These are phyloP conservation scores for Grammomys surdaster DNA, from an alignment of 2,113 vertebrate species.

Conservation along the genomic window DNA sequence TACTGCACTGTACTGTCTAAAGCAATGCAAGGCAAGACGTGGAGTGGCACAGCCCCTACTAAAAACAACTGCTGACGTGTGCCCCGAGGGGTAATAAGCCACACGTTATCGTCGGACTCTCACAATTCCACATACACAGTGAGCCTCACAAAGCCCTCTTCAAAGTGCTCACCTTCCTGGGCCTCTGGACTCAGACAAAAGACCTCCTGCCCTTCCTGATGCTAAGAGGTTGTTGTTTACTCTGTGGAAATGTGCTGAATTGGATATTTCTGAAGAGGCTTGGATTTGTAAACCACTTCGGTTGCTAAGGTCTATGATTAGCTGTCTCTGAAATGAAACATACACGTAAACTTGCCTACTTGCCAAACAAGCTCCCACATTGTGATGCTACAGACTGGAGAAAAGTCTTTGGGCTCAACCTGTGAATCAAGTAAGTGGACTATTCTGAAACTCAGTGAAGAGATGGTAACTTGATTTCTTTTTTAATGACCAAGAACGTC, in stretches of 20 bases:
- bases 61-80: not conserved
- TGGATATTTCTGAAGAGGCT: constrained; percentile 7
- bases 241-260: not conserved
- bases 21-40: not conserved
- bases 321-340: constrained; percentile 18
- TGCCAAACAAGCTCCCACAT: not conserved
- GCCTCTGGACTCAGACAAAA: not conserved
- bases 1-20: not conserved
- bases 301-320: constrained; percentile 7
- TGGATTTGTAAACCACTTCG: not conserved
- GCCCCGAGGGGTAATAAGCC: not conserved
- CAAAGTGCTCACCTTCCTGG: not conserved
- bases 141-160: not conserved
- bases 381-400: not conserved
- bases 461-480: not conserved
- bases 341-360: not conserved
- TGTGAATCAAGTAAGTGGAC: not conserved
- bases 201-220: not conserved
- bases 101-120: not conserved
- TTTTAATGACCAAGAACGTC: not conserved
- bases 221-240: not conserved
- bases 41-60: not conserved
- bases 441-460: constrained; percentile 15
- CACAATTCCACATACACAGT: not conserved
- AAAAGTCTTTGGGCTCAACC: not conserved